Base-by-base conservation (phyloP, 2,797 vertebrate species). In the Hypotaenidia philippensis region DNA sequence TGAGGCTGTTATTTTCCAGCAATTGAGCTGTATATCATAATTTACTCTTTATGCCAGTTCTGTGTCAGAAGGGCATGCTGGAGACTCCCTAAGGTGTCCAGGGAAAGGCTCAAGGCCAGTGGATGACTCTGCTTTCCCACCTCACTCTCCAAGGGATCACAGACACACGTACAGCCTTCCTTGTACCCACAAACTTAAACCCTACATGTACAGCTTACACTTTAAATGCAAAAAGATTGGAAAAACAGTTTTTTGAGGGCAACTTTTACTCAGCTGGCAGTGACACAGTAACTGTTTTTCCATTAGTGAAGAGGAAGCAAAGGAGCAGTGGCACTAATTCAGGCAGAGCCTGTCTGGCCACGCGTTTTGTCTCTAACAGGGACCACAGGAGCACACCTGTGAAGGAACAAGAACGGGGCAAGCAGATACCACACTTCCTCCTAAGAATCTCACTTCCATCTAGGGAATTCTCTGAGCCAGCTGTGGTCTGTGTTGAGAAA, bases 241-340 rank as follows among this genome's bases (percentile, higher is more conserved):
- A 4, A 2, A 32, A 77, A 4, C 0, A 6, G 1, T 0, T 0
- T 0, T 66, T 31, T 26, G 32, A 61, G 38, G 27, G 23, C 25
- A 11, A 32, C 26, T 61, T 66, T 57, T 47, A 14, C 6, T 20
- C 31, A 56, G 11, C 36, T 61, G 59, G n/a, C 26, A 72, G 22
- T 7, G 18, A 21, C 1, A 23, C 5, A 38, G 20, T 9, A 18
- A 7, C 34, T 36, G 2, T 5, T 5, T 55, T 52, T 49, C 25
- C 41, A 49, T 45, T 5, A 9, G 13, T 14, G 72, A 16, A 70
- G n/a, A 21, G 27, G 50, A 19, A n/a, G 31, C 0, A 0, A 77
- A 44, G 12, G 11, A 22, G 5, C 12, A 19, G n/a, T 2, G 31
- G 7, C 26, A 8, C 12, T 53, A 40, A 25, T 47, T 64, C 40